Conservation (phyloP, 1,140 invertebrate genomes). For the Drosophila busckii region DNA sequence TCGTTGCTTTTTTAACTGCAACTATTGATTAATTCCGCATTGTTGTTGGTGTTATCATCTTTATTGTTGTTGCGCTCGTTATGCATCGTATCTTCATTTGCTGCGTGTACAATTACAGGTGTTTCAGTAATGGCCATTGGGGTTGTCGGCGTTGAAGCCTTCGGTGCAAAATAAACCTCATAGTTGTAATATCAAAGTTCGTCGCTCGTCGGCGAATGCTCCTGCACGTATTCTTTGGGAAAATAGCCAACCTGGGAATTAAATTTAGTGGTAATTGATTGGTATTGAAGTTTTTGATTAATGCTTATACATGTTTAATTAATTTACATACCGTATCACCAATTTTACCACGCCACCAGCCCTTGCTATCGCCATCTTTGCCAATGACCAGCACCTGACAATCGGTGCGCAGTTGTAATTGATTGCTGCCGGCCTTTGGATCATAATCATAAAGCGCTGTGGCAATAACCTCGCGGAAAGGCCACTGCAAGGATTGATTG, state of each 20-base stretch:
- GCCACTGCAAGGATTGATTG: slow-evolving; percentile 87
- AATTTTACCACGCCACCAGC: slow-evolving; percentile 90
- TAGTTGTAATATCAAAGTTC: slow-evolving; percentile 79
- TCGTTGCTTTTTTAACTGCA: slow-evolving; percentile 3
- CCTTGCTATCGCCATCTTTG: slow-evolving; percentile 88
- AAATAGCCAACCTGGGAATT: slow-evolving; percentile 82
- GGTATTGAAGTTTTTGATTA: no score
- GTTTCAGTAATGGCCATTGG: slow-evolving; percentile 49
- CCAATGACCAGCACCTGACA: slow-evolving; percentile 88
- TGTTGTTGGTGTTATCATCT: slow-evolving; percentile 13
- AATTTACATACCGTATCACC: slow-evolving; percentile 80
- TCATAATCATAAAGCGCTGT: slow-evolving; percentile 88
- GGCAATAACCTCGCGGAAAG: slow-evolving; percentile 86
- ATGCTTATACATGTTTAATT: no score
- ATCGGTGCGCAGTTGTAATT: slow-evolving; percentile 87
- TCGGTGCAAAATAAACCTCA: slow-evolving; percentile 68
- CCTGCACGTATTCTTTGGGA: slow-evolving; percentile 83
- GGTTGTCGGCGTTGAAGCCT: slow-evolving; percentile 43
- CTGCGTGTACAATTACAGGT: slow-evolving; percentile 23
- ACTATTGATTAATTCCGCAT: slow-evolving; percentile 7
- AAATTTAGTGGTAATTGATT: slow-evolving; percentile 59
- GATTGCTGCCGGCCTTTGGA: slow-evolving; percentile 84
- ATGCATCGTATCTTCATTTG: slow-evolving; percentile 3
- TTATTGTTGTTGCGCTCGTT: slow-evolving; percentile 14
- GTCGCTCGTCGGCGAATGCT: slow-evolving; percentile 65